phyloP scores from a whole-genome alignment of 2,113 vertebrate genomes.

The Halcyon senegalensis region DNA sequence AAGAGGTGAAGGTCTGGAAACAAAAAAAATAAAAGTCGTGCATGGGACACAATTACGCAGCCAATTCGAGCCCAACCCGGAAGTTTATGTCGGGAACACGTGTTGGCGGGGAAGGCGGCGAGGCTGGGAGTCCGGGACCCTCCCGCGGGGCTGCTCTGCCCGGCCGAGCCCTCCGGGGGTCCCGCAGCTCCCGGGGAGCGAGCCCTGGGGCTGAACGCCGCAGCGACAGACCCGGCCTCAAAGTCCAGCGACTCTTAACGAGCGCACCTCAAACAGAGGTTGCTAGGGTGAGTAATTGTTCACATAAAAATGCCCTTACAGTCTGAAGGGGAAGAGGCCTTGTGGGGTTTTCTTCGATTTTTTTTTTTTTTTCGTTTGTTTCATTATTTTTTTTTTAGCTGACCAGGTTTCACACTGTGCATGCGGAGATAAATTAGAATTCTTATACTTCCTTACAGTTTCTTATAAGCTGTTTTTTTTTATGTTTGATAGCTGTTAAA shows the following conservation, averaged over 20 bases:
- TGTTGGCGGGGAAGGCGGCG: constrained; percentile 68
- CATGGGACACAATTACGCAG: constrained; percentile 68
- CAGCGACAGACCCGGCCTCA: constrained; percentile 4
- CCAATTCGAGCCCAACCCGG: constrained; percentile 77
- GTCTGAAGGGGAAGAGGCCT: not conserved
- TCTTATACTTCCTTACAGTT: not conserved
- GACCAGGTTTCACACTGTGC: accelerated
- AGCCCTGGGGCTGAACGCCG: not conserved
- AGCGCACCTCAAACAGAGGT: constrained; percentile 28
- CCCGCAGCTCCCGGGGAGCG: not conserved
- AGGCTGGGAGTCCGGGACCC: constrained; percentile 20
- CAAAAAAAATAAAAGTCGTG: constrained; percentile 24
- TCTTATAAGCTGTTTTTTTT: accelerated
- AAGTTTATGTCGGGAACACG: constrained; percentile 85
- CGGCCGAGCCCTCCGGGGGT: not conserved
- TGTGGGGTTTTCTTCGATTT: not conserved
- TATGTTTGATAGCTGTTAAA: not conserved
- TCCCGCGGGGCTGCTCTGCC: not conserved
- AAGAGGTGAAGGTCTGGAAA: not conserved
- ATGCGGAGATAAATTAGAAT: not conserved
- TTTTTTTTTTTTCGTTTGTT: not conserved
- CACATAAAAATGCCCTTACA: not conserved
- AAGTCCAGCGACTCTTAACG: not conserved
- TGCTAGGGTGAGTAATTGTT: constrained; percentile 56
- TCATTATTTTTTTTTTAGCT: not conserved